Percentiles rank a stretch among this genome's conserved stretches.
These are phyloP conservation scores for Pediacus dermestoides DNA, from an alignment of 2,888 invertebrate genomes.

Conservation along the genomic window DNA sequence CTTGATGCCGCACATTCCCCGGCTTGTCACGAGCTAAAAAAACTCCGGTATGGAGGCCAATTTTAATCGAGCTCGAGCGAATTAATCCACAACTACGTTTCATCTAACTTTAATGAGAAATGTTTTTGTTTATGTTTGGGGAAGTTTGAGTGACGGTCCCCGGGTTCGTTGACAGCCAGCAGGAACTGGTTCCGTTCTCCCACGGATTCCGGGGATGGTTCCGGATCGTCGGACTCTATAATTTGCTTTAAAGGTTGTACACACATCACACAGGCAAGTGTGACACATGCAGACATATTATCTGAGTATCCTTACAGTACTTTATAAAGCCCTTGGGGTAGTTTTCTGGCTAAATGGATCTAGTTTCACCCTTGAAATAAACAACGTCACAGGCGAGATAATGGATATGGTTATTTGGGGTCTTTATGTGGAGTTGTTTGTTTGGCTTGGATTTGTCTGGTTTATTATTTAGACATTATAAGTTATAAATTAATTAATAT, in stretches of 20 bases:
- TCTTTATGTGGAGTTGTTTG: no score
- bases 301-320: background rate
- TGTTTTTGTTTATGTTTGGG: conserved; percentile 30
- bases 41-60: no score
- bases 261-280: background rate
- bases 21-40: no score
- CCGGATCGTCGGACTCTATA: conserved; percentile 6
- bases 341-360: background rate
- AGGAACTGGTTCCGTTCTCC: conserved; percentile 14
- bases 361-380: no score
- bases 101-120: conserved; percentile 31
- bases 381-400: no score
- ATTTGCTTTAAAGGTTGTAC: conserved; percentile 3
- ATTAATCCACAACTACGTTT: conserved; percentile 12
- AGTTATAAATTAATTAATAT: no score
- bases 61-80: conserved; percentile 1
- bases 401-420: no score
- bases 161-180: no score
- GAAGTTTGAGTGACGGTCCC: conserved; percentile 26
- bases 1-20: no score
- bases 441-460: no score
- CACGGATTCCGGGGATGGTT: conserved; percentile 21
- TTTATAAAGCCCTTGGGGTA: background rate
- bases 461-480: no score
- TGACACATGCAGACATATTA: background rate